Evolutionary conservation across 2,888 invertebrate species (phyloP).

Genomic region (Rapana venosa): DNA sequence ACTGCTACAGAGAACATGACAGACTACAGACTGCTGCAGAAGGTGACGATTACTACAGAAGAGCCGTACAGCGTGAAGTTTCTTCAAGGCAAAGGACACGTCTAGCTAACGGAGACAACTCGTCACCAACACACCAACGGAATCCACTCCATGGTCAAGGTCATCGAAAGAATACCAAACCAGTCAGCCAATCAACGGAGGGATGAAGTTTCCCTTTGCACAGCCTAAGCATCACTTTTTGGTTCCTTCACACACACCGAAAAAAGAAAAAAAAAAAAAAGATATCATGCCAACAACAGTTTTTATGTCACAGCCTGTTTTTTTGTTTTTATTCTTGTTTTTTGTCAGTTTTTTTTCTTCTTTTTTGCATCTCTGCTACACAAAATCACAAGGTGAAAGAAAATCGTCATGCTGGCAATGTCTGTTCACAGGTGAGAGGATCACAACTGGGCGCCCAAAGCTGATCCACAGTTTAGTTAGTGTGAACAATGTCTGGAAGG

Average conservation of each 20-base stretch:
- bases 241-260: background rate
- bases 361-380: conserved; percentile 11
- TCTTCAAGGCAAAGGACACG: background rate
- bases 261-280: background rate
- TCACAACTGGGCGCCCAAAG: conserved; percentile 29
- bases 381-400: background rate
- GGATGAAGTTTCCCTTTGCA: background rate
- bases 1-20: too few relatives aligned
- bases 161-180: background rate
- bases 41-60: too few relatives aligned
- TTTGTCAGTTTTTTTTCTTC: background rate
- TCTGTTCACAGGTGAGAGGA: conserved; percentile 7
- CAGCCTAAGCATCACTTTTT: background rate
- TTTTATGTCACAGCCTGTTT: background rate
- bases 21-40: too few relatives aligned
- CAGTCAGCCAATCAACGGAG: background rate
- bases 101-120: background rate
- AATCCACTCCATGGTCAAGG: too few relatives aligned
- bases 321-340: background rate
- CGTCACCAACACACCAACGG: background rate
- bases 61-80: too few relatives aligned
- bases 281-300: background rate
- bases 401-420: background rate
- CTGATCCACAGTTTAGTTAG: background rate
- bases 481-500: background rate